Conservation (phyloP, 1,140 invertebrate genomes). For the Leptonema lineaticorne region DNA sequence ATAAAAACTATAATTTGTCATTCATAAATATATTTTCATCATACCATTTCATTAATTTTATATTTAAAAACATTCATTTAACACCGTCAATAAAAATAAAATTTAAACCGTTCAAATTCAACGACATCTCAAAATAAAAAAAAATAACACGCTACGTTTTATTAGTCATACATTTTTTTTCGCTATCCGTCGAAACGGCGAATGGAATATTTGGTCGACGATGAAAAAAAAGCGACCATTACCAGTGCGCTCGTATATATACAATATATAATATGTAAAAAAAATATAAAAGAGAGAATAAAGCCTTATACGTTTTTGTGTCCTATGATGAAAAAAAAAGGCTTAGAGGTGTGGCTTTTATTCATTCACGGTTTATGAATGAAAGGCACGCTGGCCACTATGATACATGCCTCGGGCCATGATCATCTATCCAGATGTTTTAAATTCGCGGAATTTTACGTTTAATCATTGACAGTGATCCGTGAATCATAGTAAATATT, state of each 20-base stretch:
- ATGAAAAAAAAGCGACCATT: no score
- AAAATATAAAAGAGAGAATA: not conserved
- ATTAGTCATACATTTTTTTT: conserved; percentile 25
- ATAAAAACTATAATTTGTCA: no score
- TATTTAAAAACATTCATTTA: no score
- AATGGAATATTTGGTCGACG: not conserved
- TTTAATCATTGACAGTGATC: no score
- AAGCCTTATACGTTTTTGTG: conserved; percentile 8
- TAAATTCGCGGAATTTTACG: no score
- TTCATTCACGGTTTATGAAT: conserved; percentile 26
- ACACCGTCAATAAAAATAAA: no score
- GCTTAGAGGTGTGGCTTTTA: conserved; percentile 22
- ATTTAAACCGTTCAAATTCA: no score
- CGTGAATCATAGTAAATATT: no score
- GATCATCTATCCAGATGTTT: not conserved
- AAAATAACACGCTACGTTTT: conserved; percentile 2
- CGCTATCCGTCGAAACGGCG: not conserved
- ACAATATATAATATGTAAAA: not conserved
- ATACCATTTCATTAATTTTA: no score
- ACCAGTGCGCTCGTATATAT: not conserved
- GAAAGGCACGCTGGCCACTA: conserved; percentile 20
- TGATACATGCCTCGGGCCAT: conserved; percentile 1
- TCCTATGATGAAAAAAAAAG: conserved; percentile 13
- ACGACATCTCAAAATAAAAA: no score
- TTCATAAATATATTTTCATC: no score